Evolutionary conservation across 2,113 vertebrate species (phyloP), one percentile per base, ranked within the genome.

Genomic region (Eclectus roratus): DNA sequence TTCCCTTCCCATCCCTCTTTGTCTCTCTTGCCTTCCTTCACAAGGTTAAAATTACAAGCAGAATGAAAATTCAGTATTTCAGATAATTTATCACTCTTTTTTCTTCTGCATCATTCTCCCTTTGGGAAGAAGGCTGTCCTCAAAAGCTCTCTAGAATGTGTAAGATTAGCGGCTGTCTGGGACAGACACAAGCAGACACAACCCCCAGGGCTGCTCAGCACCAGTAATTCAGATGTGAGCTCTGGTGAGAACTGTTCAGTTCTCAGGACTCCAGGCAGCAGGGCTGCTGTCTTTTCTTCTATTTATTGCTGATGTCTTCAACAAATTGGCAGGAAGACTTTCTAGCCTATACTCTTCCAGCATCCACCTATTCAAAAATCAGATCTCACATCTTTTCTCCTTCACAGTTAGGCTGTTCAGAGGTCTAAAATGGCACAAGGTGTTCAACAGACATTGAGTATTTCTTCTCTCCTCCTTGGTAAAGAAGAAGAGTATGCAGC

Each of bases 21-120:
- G 3, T 39, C 17, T 82, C 5, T 39, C 9, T 50, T 46, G 63
- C 23, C 37, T 66, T 25, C n/a, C 18, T 84, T 84, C 72, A 61
- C 6, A 41, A 72, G 11, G 5, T 33, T 69, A n/a, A 72, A 70
- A 66, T 35, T 63, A 24, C 27, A 31, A 3, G 2, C 11, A 81
- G 66, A 85, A 91, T n/a, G 5, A 23, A 82, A 89, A 78, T 39
- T 41, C 2, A 50, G 25, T 23, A 31, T 71, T 92, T 82, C 24
- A 61, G 27, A 49, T 6, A 61, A 85, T 56, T 53, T 68, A 19
- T 60, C 10, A 31, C 11, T 21, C 17, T 44, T 71, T 25, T 78
- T 78, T 17, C 10, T 69, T 70, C 25, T 80, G 39, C 10, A 16
- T 12, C 2, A 0, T 37, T 27, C 46, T 3, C 3, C 7, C 13